A percentile compares a stretch with the other conserved stretches of the same genome.
Evolutionary conservation across 2,797 vertebrate genomes (phyloP).

Genomic region (Alosa sapidissima): DNA sequence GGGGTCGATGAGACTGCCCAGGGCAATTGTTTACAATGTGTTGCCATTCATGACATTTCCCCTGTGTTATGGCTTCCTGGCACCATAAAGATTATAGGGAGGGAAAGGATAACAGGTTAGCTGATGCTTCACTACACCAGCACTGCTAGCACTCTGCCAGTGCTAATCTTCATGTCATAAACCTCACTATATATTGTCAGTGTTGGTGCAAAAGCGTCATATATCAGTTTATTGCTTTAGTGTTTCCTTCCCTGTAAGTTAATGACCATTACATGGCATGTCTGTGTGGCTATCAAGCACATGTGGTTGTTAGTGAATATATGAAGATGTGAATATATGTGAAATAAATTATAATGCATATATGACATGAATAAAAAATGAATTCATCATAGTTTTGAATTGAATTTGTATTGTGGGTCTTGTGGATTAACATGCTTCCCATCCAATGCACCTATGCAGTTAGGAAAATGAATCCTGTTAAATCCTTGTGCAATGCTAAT

Average conservation of each 20-base stretch:
- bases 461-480: too few species aligned
- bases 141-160: background rate
- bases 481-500: too few species aligned
- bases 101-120: slow-evolving; percentile 5
- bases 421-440: too few species aligned
- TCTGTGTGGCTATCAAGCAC: background rate
- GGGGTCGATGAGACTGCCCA: background rate
- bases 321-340: background rate
- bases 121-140: background rate
- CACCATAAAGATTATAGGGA: slow-evolving; percentile 36
- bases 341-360: background rate
- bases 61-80: slow-evolving; percentile 26
- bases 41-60: slow-evolving; percentile 37
- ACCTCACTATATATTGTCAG: background rate
- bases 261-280: background rate
- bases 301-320: background rate
- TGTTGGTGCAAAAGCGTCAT: background rate
- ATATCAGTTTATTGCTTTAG: background rate
- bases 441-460: too few species aligned
- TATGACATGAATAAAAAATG: background rate
- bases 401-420: too few species aligned
- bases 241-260: background rate
- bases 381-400: too few species aligned
- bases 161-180: background rate
- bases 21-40: slow-evolving; percentile 37